Conservation (phyloP, 2,113 vertebrate species). For the Excalfactoria chinensis region DNA sequence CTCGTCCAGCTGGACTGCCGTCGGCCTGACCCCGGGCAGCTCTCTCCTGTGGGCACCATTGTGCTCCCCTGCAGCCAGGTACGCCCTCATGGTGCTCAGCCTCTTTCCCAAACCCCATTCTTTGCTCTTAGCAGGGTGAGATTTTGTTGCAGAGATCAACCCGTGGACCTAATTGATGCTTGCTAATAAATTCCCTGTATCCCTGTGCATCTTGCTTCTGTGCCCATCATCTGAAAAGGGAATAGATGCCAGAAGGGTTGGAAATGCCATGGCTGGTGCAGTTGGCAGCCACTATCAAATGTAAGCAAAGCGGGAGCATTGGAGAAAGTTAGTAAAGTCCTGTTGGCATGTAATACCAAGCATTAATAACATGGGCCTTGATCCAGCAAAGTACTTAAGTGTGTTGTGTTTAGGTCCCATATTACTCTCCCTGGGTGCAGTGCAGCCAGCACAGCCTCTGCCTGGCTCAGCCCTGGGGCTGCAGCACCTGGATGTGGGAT, state of each 20-base stretch:
- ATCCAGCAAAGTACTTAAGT: neutral
- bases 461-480: neutral
- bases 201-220: rapidly evolving
- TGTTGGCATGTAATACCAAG: neutral
- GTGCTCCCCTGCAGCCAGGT: conserved; percentile 78
- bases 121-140: neutral
- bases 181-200: rapidly evolving
- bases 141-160: neutral
- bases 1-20: conserved; percentile 90
- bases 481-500: neutral
- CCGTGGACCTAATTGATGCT: rapidly evolving
- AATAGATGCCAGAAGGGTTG: neutral
- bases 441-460: neutral
- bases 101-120: rapidly evolving
- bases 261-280: neutral
- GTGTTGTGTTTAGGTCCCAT: neutral
- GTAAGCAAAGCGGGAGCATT: neutral
- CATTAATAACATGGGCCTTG: neutral
- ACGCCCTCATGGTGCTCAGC: neutral
- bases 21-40: conserved; percentile 69
- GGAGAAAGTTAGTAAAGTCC: neutral
- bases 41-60: conserved; percentile 75
- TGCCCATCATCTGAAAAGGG: rapidly evolving
- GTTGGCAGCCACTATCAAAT: neutral
- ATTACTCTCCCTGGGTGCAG: neutral